Evolutionary conservation across 1,140 invertebrate genomes (phyloP), one percentile per base, ranked within the genome.

Genomic region (Littorina saxatilis): DNA sequence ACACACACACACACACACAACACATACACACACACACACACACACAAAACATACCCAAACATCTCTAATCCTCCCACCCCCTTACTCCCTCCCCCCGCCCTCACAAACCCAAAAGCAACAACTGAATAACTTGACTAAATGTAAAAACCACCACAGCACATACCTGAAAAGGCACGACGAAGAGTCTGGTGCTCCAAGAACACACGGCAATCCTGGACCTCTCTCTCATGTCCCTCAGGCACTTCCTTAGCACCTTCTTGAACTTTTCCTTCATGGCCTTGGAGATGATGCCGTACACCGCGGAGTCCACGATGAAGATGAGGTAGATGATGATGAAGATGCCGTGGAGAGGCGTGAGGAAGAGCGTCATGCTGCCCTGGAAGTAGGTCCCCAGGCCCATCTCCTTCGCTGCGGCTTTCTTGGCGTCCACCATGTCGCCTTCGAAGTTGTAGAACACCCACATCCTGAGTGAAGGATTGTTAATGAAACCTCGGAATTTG

Each of bases 211-310:
- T 58, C 47, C 82, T 63, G 0, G 86, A 89, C n/a, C 80, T 72
- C 35, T 88, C 84, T 3, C 83, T 66, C 87, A 87, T 89, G 70
- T 88, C 87, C 39, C 86, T 73, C 5, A 89, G 81, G 50, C 85
- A 87, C 43, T 87, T 83, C 63, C 81, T 75, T 20, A 87, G 50
- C 63, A 88, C 79, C 52, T 58, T 72, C 52, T 84, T 81, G 7
- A 89, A 81, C 27, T 85, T 86, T 23, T 85, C 61, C 66, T 82
- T 83, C 23, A 88, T 78, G 17, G 66, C 39, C 39, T 79, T 79
- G 32, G 63, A 79, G 9, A 87, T 37, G 32, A 86, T 47, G 43
- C 87, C 84, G 68, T 85, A 84, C 15, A 87, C 23, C 35, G 88
- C 4, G 4, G 55, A 73, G 68, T 87, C 88, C 1, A 86, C 13